These are phyloP conservation scores for Triops cancriformis DNA, from an alignment of 1,140 invertebrate species.

Conservation along the genomic window DNA sequence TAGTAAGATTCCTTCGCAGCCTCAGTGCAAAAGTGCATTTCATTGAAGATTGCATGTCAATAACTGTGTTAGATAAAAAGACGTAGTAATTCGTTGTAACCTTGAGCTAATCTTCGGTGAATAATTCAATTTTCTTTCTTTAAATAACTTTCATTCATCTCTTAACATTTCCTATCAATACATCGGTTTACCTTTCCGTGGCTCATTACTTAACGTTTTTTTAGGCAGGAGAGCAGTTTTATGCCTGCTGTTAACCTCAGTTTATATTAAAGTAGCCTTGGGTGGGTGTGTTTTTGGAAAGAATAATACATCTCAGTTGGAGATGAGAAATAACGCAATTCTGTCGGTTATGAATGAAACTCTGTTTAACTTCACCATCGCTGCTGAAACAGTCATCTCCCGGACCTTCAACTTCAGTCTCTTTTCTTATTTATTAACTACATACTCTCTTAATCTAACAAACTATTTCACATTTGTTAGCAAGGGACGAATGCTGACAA, in stretches of 20 bases:
- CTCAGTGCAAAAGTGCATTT: too few species aligned
- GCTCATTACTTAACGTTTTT: too few species aligned
- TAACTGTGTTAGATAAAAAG: too few species aligned
- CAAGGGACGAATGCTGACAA: background rate
- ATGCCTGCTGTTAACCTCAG: background rate
- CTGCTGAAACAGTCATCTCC: background rate
- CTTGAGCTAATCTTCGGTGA: too few species aligned
- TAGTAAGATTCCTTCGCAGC: too few species aligned
- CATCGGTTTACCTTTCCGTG: too few species aligned
- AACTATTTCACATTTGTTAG: background rate
- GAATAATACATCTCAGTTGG: background rate
- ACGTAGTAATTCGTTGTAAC: too few species aligned
- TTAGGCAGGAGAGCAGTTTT: background rate
- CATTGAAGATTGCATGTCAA: too few species aligned
- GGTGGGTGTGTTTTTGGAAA: background rate
- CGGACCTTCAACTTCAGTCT: background rate
- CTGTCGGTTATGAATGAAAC: background rate
- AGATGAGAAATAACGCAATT: background rate
- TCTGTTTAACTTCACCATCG: background rate
- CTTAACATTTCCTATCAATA: too few species aligned
- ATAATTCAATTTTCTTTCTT: too few species aligned
- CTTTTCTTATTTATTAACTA: background rate
- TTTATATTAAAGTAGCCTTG: background rate
- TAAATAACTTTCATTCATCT: too few species aligned
- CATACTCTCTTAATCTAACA: background rate